These are phyloP conservation scores for Esox niger DNA, from an alignment of 2,113 vertebrate species.

Conservation along the genomic window DNA sequence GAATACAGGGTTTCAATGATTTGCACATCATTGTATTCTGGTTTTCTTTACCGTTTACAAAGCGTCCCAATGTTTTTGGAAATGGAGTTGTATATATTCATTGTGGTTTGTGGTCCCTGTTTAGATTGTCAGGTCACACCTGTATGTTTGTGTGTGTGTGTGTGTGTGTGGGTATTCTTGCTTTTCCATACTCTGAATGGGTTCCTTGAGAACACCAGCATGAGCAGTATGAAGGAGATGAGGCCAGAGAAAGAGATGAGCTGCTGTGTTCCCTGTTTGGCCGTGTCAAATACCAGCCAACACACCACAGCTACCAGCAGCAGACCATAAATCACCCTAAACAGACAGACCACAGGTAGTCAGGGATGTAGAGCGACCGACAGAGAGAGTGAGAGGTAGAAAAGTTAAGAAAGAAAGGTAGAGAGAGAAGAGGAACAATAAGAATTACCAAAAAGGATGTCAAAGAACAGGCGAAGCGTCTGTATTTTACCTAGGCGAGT, in stretches of 20 bases:
- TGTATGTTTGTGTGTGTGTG: conserved; percentile 9
- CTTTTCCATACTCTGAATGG: conserved; percentile 73
- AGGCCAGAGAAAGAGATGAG: conserved; percentile 84
- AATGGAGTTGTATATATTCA: too few relatives aligned
- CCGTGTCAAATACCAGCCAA: conserved; percentile 83
- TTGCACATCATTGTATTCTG: too few relatives aligned
- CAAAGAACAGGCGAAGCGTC: too few relatives aligned
- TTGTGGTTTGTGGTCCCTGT: too few relatives aligned
- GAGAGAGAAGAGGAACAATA: neutral
- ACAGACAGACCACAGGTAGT: neutral
- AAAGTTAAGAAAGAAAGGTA: too few relatives aligned
- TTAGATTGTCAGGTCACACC: too few relatives aligned
- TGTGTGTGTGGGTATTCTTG: neutral
- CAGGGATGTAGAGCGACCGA: neutral
- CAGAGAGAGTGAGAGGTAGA: neutral
- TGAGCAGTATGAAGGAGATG: conserved; percentile 70
- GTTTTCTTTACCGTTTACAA: too few relatives aligned
- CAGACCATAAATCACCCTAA: conserved; percentile 66
- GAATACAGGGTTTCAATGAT: too few relatives aligned
- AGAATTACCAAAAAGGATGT: too few relatives aligned
- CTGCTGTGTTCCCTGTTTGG: conserved; percentile 68
- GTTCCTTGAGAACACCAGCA: conserved; percentile 83
- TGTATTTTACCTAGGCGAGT: neutral
- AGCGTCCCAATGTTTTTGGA: too few relatives aligned
- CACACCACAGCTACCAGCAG: conserved; percentile 58